These are phyloP conservation scores for Proterorhinus semilunaris DNA, from an alignment of 2,113 vertebrate genomes.

Conservation along the genomic window DNA sequence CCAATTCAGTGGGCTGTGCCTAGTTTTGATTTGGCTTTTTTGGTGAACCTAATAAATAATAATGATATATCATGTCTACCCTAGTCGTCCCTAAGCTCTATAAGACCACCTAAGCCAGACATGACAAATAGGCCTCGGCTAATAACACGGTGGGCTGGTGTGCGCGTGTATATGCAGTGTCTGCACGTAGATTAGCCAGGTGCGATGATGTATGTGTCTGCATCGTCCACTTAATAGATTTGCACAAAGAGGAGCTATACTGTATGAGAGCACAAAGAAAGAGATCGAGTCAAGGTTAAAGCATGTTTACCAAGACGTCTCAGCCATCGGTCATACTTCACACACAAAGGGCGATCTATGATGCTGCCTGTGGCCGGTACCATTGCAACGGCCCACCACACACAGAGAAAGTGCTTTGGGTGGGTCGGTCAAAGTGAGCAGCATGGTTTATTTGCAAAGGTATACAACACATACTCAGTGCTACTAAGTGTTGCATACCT, in stretches of 20 bases:
- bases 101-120: constrained; percentile 41
- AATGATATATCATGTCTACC: constrained; percentile 18
- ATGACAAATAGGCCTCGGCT: constrained; percentile 48
- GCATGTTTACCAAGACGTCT: constrained; percentile 19
- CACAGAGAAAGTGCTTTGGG: neutral
- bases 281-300: constrained; percentile 47
- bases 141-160: constrained; percentile 30
- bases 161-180: constrained; percentile 13
- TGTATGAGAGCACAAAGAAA: neutral
- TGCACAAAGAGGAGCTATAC: neutral
- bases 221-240: neutral
- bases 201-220: constrained; percentile 2
- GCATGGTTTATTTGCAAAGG: too few species aligned
- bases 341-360: constrained; percentile 37
- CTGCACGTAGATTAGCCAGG: constrained; percentile 4
- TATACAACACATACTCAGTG: too few species aligned
- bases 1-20: neutral
- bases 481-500: too few species aligned
- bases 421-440: too few species aligned
- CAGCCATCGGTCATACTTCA: constrained; percentile 30
- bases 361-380: constrained; percentile 24
- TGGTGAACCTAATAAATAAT: constrained; percentile 10
- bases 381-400: neutral
- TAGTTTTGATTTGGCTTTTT: neutral
- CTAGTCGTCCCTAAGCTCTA: constrained; percentile 22